Conservation (phyloP, 2,888 invertebrate genomes). For the Aleiodes leptofemur region DNA sequence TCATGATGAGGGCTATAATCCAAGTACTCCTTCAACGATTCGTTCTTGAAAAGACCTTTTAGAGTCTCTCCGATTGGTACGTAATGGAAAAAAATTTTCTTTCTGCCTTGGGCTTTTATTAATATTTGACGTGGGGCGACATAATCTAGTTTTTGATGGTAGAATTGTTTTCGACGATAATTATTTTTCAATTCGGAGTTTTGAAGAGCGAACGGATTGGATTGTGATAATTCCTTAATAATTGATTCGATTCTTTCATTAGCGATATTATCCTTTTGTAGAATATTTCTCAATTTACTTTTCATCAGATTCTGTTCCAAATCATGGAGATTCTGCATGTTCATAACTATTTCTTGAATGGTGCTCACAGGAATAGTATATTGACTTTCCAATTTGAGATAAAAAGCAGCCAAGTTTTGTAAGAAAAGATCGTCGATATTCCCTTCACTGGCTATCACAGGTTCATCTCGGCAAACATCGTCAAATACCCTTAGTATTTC, state of each 20-base stretch:
- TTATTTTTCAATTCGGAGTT: neutral
- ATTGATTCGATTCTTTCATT: neutral
- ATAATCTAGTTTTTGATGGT: too few species aligned
- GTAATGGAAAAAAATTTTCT: too few species aligned
- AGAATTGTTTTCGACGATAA: slow-evolving; percentile 3
- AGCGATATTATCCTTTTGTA: neutral
- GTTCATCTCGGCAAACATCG: too few species aligned
- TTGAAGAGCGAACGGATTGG: neutral
- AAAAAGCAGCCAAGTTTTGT: too few species aligned
- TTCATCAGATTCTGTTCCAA: neutral
- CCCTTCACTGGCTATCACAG: too few species aligned
- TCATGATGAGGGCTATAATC: slow-evolving; percentile 7
- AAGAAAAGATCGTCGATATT: neutral
- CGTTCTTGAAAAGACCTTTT: neutral
- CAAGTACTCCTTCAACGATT: neutral
- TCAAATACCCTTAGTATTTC: too few species aligned
- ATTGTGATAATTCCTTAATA: neutral
- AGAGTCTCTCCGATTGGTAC: too few species aligned
- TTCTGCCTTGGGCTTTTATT: too few species aligned
- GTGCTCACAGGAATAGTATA: slow-evolving; percentile 38
- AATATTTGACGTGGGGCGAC: too few species aligned
- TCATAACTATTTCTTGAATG: too few species aligned
- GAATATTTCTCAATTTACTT: neutral
- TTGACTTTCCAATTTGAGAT: slow-evolving; percentile 27
- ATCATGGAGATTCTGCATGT: neutral